A percentile compares a stretch with the other conserved stretches of the same genome.
Evolutionary conservation across 35 echinoderm and acorn worm genomes (phyloP).

Genomic region (Ptychodera flava): DNA sequence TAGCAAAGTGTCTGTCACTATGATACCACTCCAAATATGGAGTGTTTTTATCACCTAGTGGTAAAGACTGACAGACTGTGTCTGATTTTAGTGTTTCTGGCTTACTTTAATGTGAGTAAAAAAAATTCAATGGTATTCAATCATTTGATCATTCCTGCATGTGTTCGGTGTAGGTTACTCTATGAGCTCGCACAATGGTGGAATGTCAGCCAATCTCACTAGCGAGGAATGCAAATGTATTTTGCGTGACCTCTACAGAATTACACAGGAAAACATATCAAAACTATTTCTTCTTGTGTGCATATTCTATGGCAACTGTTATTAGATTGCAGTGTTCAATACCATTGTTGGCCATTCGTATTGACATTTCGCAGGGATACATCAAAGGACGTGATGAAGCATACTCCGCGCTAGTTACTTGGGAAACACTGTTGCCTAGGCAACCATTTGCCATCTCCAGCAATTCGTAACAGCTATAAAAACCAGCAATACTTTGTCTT

Average conservation of each 20-base stretch:
- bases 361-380: background rate
- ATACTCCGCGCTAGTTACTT: background rate
- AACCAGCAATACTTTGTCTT: background rate
- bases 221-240: background rate
- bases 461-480: background rate
- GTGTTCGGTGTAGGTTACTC: no score
- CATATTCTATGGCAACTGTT: conserved; percentile 1
- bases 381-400: background rate
- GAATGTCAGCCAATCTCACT: background rate
- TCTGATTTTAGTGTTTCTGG: no score
- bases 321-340: background rate
- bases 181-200: no score
- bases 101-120: no score
- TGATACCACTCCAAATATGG: no score
- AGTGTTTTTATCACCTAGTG: no score
- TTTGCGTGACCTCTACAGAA: background rate
- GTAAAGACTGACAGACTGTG: no score
- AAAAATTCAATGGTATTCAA: no score
- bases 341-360: background rate
- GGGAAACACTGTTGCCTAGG: background rate
- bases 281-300: background rate
- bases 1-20: no score
- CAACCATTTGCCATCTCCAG: background rate
- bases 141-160: no score
- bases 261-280: background rate